Evolutionary conservation across 2,797 vertebrate genomes (phyloP), one percentile per base, ranked within the genome.

Genomic region (Sciurus carolinensis): DNA sequence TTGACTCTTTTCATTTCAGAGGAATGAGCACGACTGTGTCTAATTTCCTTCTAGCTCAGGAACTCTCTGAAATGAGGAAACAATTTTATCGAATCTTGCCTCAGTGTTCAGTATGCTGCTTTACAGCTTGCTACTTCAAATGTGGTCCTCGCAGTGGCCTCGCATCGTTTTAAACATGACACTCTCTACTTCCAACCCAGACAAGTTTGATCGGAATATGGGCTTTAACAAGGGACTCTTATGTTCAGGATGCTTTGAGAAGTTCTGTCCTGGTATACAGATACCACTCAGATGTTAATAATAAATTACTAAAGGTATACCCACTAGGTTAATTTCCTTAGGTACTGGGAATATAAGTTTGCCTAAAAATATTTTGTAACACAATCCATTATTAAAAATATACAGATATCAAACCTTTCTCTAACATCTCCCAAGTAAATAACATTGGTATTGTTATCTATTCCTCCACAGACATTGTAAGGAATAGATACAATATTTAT

Each of bases 51-150:
- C 4, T 87, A 75, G 11, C 17, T 81, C 92, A 47, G 4, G 24
- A 44, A 92, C n/a, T 82, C 91, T 83, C 47, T 73, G 15, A 66
- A 95, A 75, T 75, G 75, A 47, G 36, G 42, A 64, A 90, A n/a
- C 9, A 80, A 1, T 3, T n/a, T 59, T 54, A 72, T 72, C n/a
- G 85, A 87, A 59, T 81, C 12, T 1, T 0, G 7, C 30, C 9
- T 86, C 18, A 50, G 22, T 44, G 12, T 77, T 86, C 75, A 39
- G 13, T 39, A 36, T 39, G 26, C 30, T 67, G 8, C 50, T 77
- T 14, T 88, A 52, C 3, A 54, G 33, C 52, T 83, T 94, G 7
- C 14, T 12, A 69, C 30, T 59, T 87, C 47, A 91, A 90, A 0
- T 39, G 33, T 71, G 10, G 20, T 62, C 24, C 11, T 90, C 15